Evolutionary conservation across 2,888 invertebrate species (phyloP), one percentile per base, ranked within the genome.

Genomic region (Dilophus febrilis): DNA sequence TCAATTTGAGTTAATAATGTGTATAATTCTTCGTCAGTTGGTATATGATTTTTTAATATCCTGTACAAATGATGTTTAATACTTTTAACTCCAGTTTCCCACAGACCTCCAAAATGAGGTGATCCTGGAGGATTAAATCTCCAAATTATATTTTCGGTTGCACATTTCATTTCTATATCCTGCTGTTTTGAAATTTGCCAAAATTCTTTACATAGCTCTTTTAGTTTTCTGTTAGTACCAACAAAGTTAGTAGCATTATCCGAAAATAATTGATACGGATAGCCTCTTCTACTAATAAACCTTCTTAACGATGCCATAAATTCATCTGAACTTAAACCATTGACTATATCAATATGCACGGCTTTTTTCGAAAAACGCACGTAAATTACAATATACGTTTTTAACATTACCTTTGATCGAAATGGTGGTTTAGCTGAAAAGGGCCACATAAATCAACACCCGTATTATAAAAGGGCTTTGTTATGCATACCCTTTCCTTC

Each of bases 401-500:
- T 22, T 6, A 4, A 22, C 4, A 22, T 8, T 6, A 8, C 18
- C 18, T 22, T n/a, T 18, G n/a, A 12, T 8, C 22, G 4, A 8
- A 8, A 22, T 22, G 22, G 22, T 22, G 5, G 5, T 22, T 22
- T 7, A 49, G 40, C 6, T 37, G 39, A 27, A 49, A 41, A 5
- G 48, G 49, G 16, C 49, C 49, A 3, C 46, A 48, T 36, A 42
- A 50, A 33, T 50, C 49, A 2, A 48, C 41, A 1, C 48, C 48
- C 8, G 46, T 46, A n/a, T 45, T 46, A 5, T 42, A 13, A 33
- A 51, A 51, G 12, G 49, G 47, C 8, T 42, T n/a, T 4, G 40
- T 38, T 16, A 41, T 42, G 18, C 44, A 37, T 14, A 49, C 13
- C 10, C 48, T 40, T 22, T 43, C 36, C 8, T 17, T 10, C 7